Evolutionary conservation across 92 coral and sea anemone genomes (phyloP).

Genomic region (Porites lobata): DNA sequence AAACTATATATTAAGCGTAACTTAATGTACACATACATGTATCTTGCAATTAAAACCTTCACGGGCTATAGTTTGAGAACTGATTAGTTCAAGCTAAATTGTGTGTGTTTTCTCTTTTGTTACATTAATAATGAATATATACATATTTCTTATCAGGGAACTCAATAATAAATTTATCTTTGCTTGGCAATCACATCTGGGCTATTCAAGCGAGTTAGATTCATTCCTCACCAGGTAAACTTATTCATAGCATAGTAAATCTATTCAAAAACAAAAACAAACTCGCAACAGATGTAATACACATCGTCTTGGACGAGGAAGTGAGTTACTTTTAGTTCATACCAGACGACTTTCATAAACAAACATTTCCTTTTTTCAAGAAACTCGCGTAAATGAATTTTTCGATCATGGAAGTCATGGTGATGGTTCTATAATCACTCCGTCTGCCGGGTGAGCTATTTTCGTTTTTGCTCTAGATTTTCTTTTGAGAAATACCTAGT

Average conservation of each 20-base stretch:
- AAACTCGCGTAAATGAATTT: not conserved
- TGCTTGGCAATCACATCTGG: not conserved
- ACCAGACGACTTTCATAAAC: constrained; percentile 12
- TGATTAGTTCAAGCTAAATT: not conserved
- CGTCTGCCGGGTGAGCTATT: not conserved
- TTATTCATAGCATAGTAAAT: not conserved
- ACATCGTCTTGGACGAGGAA: not conserved
- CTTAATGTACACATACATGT: not conserved
- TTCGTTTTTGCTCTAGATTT: constrained; percentile 3
- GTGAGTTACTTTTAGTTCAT: constrained; percentile 12
- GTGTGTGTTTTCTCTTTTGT: not conserved
- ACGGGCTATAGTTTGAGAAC: not conserved
- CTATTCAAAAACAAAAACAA: not conserved
- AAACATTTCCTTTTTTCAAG: not conserved
- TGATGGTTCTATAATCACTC: too few relatives aligned
- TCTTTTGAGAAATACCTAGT: constrained; percentile 8
- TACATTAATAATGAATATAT: too few relatives aligned
- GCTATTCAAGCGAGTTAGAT: not conserved
- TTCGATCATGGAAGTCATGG: not conserved
- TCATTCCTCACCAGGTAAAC: too few relatives aligned
- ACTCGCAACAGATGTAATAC: not conserved
- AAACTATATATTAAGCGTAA: not conserved
- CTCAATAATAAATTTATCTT: constrained; percentile 16
- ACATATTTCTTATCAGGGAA: too few relatives aligned
- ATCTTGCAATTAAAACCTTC: not conserved